Conservation (phyloP, 2,113 vertebrate species). For the Thalassoma bifasciatum region DNA sequence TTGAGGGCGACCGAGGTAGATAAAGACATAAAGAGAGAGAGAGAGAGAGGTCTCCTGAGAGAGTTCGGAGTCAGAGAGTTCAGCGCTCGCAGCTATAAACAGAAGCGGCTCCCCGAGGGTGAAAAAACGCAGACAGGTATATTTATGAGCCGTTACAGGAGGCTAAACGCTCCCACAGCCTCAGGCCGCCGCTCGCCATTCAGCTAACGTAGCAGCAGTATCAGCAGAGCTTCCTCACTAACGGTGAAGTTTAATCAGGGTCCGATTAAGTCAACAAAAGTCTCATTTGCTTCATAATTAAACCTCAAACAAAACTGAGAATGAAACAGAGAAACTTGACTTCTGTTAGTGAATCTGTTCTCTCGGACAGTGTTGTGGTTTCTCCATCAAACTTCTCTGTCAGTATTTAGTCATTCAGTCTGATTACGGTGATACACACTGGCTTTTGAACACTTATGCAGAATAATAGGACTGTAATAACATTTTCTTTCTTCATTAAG, state of each 20-base stretch:
- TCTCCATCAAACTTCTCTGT: too few relatives aligned
- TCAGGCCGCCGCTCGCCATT: slow-evolving; percentile 3
- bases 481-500: too few relatives aligned
- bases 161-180: slow-evolving; percentile 10
- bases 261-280: background rate
- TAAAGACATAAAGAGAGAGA: background rate
- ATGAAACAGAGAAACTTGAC: too few relatives aligned
- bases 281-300: too few relatives aligned
- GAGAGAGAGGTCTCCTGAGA: background rate
- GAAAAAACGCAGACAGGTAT: slow-evolving; percentile 11
- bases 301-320: too few relatives aligned
- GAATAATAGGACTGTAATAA: too few relatives aligned
- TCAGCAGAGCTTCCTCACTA: background rate
- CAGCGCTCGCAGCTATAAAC: background rate
- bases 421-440: too few relatives aligned
- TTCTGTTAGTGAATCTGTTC: too few relatives aligned
- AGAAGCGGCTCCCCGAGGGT: background rate
- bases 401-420: too few relatives aligned
- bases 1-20: background rate
- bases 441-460: too few relatives aligned
- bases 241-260: background rate
- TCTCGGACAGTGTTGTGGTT: too few relatives aligned
- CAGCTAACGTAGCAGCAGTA: background rate
- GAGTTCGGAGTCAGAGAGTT: background rate
- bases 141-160: slow-evolving; percentile 17